Percentiles rank a stretch among this genome's conserved stretches.
Conservation (phyloP, 2,797 vertebrate genomes). For the Vireo griseus region DNA sequence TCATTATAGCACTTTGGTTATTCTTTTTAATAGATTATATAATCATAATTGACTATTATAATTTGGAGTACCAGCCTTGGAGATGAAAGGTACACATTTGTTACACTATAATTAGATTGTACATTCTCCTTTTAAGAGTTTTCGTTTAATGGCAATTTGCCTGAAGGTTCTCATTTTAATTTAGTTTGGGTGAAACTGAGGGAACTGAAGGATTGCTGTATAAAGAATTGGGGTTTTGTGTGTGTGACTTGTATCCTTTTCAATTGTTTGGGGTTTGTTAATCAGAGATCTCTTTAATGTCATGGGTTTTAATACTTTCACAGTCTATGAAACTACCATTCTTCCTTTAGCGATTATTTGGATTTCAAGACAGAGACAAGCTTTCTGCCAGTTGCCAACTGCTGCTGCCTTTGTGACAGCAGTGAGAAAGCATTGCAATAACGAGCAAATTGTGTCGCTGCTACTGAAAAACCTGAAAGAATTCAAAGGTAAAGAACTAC, state of each 20-base stretch:
- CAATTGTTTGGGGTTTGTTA: slow-evolving; percentile 43
- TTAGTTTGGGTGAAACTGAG: slow-evolving; percentile 38
- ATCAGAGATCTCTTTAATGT: slow-evolving; percentile 13
- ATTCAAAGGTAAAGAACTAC: background rate
- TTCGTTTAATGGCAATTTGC: slow-evolving; percentile 47
- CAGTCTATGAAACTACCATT: background rate
- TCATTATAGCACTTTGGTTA: slow-evolving; percentile 27
- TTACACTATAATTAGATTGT: slow-evolving; percentile 63
- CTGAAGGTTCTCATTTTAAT: slow-evolving; percentile 65
- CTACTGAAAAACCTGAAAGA: background rate
- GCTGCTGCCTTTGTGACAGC: slow-evolving; percentile 18
- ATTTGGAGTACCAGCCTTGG: slow-evolving; percentile 29
- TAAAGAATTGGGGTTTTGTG: background rate
- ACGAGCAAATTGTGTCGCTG: background rate
- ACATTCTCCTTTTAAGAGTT: slow-evolving; percentile 53
- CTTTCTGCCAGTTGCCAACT: slow-evolving; percentile 19
- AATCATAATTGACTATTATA: slow-evolving; percentile 57
- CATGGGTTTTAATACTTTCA: background rate
- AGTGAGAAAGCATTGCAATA: background rate
- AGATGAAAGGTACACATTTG: slow-evolving; percentile 65
- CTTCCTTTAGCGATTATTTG: background rate
- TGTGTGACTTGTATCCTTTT: background rate
- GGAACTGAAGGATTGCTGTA: background rate
- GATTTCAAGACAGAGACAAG: slow-evolving; percentile 21
- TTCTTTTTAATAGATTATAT: slow-evolving; percentile 47